Evolutionary conservation across 1,140 invertebrate species (phyloP), one percentile per base, ranked within the genome.

Genomic region (Sitobion miscanthi): DNA sequence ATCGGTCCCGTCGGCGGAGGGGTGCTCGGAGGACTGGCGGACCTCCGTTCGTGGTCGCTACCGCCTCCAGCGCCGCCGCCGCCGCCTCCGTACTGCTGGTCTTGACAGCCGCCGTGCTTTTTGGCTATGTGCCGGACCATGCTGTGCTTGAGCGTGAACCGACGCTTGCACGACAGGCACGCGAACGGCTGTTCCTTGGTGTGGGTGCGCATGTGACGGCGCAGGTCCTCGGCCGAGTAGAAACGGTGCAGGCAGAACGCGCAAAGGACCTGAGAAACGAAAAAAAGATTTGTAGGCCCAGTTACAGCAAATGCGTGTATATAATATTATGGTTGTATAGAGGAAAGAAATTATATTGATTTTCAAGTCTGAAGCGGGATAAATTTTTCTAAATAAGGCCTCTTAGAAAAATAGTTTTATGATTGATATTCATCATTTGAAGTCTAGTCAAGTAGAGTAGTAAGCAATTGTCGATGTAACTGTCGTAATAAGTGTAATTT

Each of bases 71-170:
- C 95, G 95, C 96, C 95, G 95, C 96, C 94, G 95, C 96, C 95
- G 95, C 35, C 35, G 23, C 42, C 25, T 0, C 62, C 57, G 45
- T 82, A 90, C 42, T 85, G 87, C 9, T n/a, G 94, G 94, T 42
- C 95, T 94, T 1, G 95, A 95, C 94, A 4, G 95, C 95, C 57
- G 95, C 94, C 20, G 96, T 95, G 93, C 7, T 88, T 88, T 77
- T 90, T 92, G 21, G 90, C 90, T 92, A 86, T 62, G 95, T 99
- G 98, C 6, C 98, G 96, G 91, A 99, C 96, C 98, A 99, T 98
- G 95, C 97, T 98, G 95, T 99, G 98, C 94, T 99, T 98, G n/a
- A 99, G 95, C 0, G 98, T 99, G 95, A 99, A 99, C 91, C 97
- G 96, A 9, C 98, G 95, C 23, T 96, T 95, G 94, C 98, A 99